Evolutionary conservation across 92 coral and sea anemone genomes (phyloP).

Genomic region (Plumapathes pennacea): DNA sequence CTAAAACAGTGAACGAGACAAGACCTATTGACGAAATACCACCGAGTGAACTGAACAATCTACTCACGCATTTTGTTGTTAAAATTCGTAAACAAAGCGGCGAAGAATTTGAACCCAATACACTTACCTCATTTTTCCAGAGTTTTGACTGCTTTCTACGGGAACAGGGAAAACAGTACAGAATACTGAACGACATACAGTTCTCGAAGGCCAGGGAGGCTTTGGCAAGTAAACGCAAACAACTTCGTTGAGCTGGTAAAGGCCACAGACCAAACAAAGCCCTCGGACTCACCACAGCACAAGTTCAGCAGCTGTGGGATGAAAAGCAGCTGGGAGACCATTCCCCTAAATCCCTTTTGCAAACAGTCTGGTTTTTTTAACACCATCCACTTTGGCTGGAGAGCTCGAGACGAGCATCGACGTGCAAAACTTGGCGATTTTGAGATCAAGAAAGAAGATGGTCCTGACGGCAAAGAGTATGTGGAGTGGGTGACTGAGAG

Average conservation of each 20-base stretch:
- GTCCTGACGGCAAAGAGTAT: slow-evolving; percentile 23
- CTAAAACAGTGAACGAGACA: slow-evolving; percentile 22
- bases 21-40: slow-evolving; percentile 16
- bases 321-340: slow-evolving; percentile 30
- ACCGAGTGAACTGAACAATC: slow-evolving; percentile 7
- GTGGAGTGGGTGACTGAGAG: slow-evolving; percentile 27
- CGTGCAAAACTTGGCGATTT: slow-evolving; percentile 24
- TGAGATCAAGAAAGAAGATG: slow-evolving; percentile 15
- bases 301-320: slow-evolving; percentile 23
- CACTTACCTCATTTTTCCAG: slow-evolving; percentile 20
- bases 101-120: slow-evolving; percentile 36
- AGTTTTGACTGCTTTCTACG: slow-evolving; percentile 34
- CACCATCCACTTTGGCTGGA: slow-evolving; percentile 42
- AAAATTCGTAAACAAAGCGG: slow-evolving; percentile 21
- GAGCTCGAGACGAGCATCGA: slow-evolving; percentile 40
- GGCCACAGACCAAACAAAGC: slow-evolving; percentile 30
- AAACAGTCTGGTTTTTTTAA: slow-evolving; percentile 32
- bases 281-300: background rate
- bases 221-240: slow-evolving; percentile 18
- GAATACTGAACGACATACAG: slow-evolving; percentile 17
- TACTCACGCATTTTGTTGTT: slow-evolving; percentile 26
- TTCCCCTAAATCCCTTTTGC: slow-evolving; percentile 14
- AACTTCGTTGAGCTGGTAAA: slow-evolving; percentile 26
- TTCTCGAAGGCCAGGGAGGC: slow-evolving; percentile 30
- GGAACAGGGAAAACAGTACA: slow-evolving; percentile 15